phyloP scores from a whole-genome alignment of 2,797 vertebrate species.

The Cossypha caffra region DNA sequence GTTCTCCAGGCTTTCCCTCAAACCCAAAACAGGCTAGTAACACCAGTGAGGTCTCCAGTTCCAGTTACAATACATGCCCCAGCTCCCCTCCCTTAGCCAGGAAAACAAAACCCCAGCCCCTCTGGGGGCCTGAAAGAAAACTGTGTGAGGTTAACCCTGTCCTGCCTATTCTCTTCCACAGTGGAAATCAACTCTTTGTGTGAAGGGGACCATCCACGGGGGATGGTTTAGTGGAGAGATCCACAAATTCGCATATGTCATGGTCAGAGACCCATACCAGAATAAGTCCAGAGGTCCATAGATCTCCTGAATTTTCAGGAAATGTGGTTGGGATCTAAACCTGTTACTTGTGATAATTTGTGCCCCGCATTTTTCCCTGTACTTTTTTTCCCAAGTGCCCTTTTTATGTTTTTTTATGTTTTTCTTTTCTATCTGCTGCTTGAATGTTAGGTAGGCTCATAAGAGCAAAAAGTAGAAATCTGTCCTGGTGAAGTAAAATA shows the following conservation, averaged over 20 bases:
- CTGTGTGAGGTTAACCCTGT: constrained; percentile 24
- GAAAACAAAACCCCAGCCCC: constrained; percentile 51
- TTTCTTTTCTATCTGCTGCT: constrained; percentile 21
- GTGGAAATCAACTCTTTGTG: not conserved
- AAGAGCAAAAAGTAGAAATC: not conserved
- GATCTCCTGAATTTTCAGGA: not conserved
- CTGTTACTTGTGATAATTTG: not conserved
- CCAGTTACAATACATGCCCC: not conserved
- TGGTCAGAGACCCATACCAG: not conserved
- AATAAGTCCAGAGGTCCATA: not conserved
- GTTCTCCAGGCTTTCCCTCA: not conserved
- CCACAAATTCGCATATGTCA: not conserved
- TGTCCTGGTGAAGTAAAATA: not conserved
- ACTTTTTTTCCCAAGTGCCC: not conserved
- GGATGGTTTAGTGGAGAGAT: not conserved
- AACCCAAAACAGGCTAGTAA: not conserved
- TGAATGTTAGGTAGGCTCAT: not conserved
- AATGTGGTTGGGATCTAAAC: not conserved
- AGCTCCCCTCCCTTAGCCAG: not conserved
- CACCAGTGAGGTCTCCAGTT: constrained; percentile 1
- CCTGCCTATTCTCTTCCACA: not conserved
- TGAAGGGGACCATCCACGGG: not conserved
- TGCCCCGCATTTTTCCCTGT: not conserved
- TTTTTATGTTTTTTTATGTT: not conserved
- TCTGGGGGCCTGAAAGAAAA: constrained; percentile 15